A percentile compares a stretch with the other conserved stretches of the same genome.
Evolutionary conservation across 2,113 vertebrate species (phyloP).

Genomic region (Aix galericulata): DNA sequence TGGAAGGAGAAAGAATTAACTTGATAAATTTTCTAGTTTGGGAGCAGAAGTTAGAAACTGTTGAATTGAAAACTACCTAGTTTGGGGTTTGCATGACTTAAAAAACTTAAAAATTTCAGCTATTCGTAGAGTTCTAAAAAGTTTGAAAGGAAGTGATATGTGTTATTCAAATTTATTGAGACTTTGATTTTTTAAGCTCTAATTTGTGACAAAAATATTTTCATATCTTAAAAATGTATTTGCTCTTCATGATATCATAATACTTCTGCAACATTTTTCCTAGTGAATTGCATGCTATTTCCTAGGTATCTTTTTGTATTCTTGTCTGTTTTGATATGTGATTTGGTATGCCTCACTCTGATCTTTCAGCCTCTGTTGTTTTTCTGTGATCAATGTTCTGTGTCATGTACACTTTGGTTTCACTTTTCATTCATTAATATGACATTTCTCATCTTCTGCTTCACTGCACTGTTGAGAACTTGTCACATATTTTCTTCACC

Average conservation of each 20-base stretch:
- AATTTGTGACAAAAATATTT: neutral
- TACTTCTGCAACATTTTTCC: neutral
- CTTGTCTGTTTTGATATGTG: neutral
- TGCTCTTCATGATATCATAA: neutral
- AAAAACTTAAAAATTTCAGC: neutral
- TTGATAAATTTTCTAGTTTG: neutral
- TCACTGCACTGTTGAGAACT: neutral
- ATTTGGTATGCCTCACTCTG: neutral
- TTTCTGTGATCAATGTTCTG: neutral
- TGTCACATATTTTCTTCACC: neutral
- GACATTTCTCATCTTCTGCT: slow-evolving; percentile 30
- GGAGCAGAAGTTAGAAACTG: neutral
- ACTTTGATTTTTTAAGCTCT: neutral
- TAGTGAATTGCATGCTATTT: neutral
- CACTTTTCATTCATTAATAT: slow-evolving; percentile 34
- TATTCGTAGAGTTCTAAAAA: neutral
- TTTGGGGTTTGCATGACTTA: neutral
- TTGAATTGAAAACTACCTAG: neutral
- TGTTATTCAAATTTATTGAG: neutral
- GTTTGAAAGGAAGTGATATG: neutral
- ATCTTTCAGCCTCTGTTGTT: neutral
- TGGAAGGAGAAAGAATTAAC: neutral
- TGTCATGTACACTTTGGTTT: neutral
- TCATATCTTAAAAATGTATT: neutral
- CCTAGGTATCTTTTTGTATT: neutral